Evolutionary conservation across 2,797 vertebrate genomes (phyloP).

Genomic region (Diplodus puntazzo): DNA sequence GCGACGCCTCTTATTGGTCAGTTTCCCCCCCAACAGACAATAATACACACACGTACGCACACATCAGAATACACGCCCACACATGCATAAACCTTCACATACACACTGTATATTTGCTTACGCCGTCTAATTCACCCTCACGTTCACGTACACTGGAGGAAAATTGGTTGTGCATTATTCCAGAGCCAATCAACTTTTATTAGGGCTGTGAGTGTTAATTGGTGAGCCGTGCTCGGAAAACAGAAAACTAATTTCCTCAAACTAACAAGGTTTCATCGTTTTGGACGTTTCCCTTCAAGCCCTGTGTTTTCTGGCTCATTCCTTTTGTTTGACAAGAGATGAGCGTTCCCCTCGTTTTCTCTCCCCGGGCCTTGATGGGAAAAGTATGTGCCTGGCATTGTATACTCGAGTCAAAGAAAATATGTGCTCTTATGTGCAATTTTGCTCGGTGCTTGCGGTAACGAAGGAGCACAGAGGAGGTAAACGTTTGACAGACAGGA

Average conservation of each 20-base stretch:
- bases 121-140: slow-evolving; percentile 18
- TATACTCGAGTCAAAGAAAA: slow-evolving; percentile 58
- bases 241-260: slow-evolving; percentile 66
- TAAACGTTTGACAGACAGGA: slow-evolving; percentile 60
- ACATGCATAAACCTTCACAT: not conserved
- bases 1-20: not conserved
- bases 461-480: slow-evolving; percentile 29
- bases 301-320: slow-evolving; percentile 62
- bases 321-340: slow-evolving; percentile 74
- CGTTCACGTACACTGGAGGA: slow-evolving; percentile 32
- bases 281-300: slow-evolving; percentile 67
- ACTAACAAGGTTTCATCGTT: slow-evolving; percentile 68
- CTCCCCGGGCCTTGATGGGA: slow-evolving; percentile 63
- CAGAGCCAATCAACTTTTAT: slow-evolving; percentile 74
- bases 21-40: not conserved
- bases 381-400: slow-evolving; percentile 71
- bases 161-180: slow-evolving; percentile 66
- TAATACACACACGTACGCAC: not conserved
- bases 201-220: slow-evolving; percentile 73
- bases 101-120: slow-evolving; percentile 13
- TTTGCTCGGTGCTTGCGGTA: slow-evolving; percentile 33
- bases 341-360: slow-evolving; percentile 34
- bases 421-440: slow-evolving; percentile 56
- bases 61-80: not conserved
- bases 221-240: slow-evolving; percentile 64